These are phyloP conservation scores for Xestia rhomboidea DNA, from an alignment of 2,888 invertebrate species.

Conservation along the genomic window DNA sequence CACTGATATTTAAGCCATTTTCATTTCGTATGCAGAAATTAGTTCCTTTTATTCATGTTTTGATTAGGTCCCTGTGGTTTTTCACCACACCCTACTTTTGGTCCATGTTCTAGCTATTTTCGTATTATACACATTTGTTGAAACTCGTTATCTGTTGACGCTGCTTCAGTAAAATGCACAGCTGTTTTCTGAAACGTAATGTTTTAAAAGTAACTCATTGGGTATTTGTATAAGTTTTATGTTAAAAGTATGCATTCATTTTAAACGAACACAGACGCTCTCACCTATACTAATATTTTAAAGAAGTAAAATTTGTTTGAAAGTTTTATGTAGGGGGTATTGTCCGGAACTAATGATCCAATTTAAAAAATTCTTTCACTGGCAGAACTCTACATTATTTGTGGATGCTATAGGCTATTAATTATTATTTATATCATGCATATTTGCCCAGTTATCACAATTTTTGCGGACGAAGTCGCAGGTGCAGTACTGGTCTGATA, in stretches of 20 bases:
- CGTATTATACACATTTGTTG: neutral
- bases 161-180: neutral
- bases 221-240: neutral
- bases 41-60: neutral
- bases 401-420: too few species aligned
- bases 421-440: too few species aligned
- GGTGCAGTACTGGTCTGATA: too few species aligned
- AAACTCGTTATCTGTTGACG: neutral
- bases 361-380: too few species aligned
- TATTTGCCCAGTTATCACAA: too few species aligned
- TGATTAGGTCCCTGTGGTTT: neutral
- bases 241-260: neutral
- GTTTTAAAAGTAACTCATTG: slow-evolving; percentile 2
- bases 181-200: neutral
- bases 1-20: neutral
- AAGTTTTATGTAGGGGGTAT: too few species aligned
- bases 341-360: too few species aligned
- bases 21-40: neutral
- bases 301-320: too few species aligned
- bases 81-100: neutral
- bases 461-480: too few species aligned
- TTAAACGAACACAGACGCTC: neutral
- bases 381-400: too few species aligned
- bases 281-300: neutral
- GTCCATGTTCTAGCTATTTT: slow-evolving; percentile 2